Percentiles rank a stretch among this genome's conserved stretches.
Evolutionary conservation across 2,888 invertebrate genomes (phyloP).

Genomic region (Apotomis capreana): DNA sequence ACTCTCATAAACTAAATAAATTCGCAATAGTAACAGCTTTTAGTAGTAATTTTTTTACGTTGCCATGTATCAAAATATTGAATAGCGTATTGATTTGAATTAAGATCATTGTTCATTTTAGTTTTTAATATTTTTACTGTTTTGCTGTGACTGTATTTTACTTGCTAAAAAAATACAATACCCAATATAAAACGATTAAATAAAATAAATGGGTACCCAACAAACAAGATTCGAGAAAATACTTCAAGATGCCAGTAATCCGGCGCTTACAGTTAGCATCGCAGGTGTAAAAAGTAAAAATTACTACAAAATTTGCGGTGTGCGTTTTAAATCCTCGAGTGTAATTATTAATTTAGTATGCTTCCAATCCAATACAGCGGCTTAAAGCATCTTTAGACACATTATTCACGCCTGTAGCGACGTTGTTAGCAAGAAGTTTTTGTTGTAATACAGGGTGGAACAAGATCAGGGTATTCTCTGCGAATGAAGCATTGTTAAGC

Average conservation of each 20-base stretch:
- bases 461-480: too few relatives aligned
- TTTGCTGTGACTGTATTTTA: too few relatives aligned
- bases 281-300: constrained; percentile 59
- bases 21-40: too few relatives aligned
- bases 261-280: constrained; percentile 25
- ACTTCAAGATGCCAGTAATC: constrained; percentile 10
- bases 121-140: too few relatives aligned
- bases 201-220: neutral
- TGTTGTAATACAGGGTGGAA: constrained; percentile 46
- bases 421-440: constrained; percentile 75
- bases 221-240: neutral
- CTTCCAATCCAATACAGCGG: constrained; percentile 72
- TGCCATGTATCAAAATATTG: too few relatives aligned
- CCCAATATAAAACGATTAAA: too few relatives aligned
- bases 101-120: too few relatives aligned
- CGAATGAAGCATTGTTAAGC: too few relatives aligned
- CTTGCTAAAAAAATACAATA: too few relatives aligned
- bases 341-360: constrained; percentile 80
- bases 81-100: too few relatives aligned
- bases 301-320: constrained; percentile 46
- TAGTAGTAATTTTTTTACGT: too few relatives aligned
- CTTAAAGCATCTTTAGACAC: constrained; percentile 56
- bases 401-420: constrained; percentile 76
- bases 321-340: constrained; percentile 56
- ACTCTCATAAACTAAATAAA: too few relatives aligned